phyloP scores from a whole-genome alignment of 2,113 vertebrate species.

The Brachirus orientalis region DNA sequence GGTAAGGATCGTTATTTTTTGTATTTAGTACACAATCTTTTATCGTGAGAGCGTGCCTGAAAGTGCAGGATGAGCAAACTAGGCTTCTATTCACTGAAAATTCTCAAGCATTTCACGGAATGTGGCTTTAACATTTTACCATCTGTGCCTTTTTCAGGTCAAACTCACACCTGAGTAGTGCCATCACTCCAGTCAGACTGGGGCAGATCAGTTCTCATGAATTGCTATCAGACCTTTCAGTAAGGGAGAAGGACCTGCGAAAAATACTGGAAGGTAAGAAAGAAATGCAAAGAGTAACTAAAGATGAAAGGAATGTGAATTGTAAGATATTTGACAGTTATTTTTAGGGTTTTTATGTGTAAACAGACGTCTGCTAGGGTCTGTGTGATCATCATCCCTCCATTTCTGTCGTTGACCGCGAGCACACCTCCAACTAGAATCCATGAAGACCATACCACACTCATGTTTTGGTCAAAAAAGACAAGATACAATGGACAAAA shows the following conservation, averaged over 20 bases:
- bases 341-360: no score
- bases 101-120: neutral
- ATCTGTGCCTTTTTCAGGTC: slow-evolving; percentile 80
- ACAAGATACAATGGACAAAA: no score
- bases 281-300: neutral
- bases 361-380: no score
- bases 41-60: neutral
- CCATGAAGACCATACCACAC: no score
- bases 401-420: no score
- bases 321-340: neutral
- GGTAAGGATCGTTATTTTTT: slow-evolving; percentile 81
- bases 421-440: no score
- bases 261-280: slow-evolving; percentile 92
- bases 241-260: slow-evolving; percentile 93
- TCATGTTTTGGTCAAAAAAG: no score
- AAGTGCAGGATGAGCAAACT: no score
- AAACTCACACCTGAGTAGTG: slow-evolving; percentile 88
- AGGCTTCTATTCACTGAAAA: no score
- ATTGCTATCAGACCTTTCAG: slow-evolving; percentile 91
- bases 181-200: slow-evolving; percentile 90
- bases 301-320: neutral
- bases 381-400: no score
- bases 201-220: slow-evolving; percentile 95
- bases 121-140: neutral
- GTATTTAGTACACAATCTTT: neutral